Conservation (phyloP, 2,113 vertebrate species). For the Gopherus evgoodei region DNA sequence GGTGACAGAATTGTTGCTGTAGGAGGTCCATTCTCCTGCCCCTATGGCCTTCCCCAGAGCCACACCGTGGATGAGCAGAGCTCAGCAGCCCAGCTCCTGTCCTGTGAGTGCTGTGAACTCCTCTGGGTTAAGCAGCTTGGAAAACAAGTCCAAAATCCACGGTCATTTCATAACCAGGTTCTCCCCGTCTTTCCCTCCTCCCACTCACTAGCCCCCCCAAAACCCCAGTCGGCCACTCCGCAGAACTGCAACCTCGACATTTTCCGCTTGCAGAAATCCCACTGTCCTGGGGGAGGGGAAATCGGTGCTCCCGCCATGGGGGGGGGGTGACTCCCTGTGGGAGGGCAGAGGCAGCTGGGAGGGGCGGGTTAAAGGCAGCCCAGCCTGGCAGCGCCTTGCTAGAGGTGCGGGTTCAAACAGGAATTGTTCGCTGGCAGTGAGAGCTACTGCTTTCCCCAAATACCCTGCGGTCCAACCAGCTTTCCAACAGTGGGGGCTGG, state of each 20-base stretch:
- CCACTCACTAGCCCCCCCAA: neutral
- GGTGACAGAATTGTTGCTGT: neutral
- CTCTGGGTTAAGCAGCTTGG: neutral
- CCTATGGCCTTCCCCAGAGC: neutral
- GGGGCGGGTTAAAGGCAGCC: neutral
- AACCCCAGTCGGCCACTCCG: too few species aligned
- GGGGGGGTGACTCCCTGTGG: too few species aligned
- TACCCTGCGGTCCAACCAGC: neutral
- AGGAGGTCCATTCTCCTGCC: neutral
- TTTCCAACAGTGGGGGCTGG: too few species aligned
- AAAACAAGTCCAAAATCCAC: neutral
- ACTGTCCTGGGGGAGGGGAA: neutral
- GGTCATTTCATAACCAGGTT: neutral
- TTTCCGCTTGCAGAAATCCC: too few species aligned
- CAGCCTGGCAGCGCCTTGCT: neutral
- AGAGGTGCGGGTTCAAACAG: neutral
- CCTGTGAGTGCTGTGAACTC: neutral
- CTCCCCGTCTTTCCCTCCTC: neutral
- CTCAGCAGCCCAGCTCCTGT: neutral
- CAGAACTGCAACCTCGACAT: neutral
- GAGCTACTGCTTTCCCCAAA: neutral
- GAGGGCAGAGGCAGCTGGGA: neutral
- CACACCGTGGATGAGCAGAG: too few species aligned
- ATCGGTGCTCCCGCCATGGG: too few species aligned
- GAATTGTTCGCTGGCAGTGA: neutral